Evolutionary conservation across 1,140 invertebrate species (phyloP), one percentile per base, ranked within the genome.

Genomic region (Zaprionus inermis): DNA sequence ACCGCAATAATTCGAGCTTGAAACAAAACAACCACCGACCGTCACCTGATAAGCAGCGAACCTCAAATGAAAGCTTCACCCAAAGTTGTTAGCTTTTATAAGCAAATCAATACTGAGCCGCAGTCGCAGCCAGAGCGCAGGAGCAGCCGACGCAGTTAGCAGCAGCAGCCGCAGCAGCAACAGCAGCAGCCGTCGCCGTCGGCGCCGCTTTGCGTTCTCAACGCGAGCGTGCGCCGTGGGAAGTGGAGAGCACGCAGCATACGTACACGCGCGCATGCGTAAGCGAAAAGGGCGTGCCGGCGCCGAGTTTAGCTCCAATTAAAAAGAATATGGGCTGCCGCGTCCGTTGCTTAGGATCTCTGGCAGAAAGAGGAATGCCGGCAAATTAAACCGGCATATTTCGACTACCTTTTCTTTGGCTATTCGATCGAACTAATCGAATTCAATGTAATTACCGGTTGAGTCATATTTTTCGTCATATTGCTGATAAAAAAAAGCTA

Each of bases 51-150:
- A 78, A 81, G 67, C 75, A 65, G 55, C 67, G 58, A 81, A 72
- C 69, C 66, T 55, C 72, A 72, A 85, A 85, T 85, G 81, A 67
- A 73, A 69, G 71, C 75, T 81, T 70, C 56, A 36, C 41, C 24
- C 63, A 65, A 68, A 54, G 76, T 68, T 75, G 76, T 72, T 72
- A 69, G 82, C 79, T 78, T 88, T 83, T 88, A 86, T 86, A 86
- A 44, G 38, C 38, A 44, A 44, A 44, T 44, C 38, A 44, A 44
- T 44, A 44, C 38, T 16, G 38, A 44, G 38, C 68, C 72, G 64
- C 68, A 76, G 51, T 55, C 20, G 49, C 54, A 32, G 60, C 30
- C 72, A 44, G 38, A n/a, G n/a, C 38, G 38, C 38, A 44, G 38
- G 38, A 44, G 38, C 38, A 16, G 38, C n/a, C 38, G 38, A 60